phyloP scores from a whole-genome alignment of 2,113 vertebrate genomes.

The Clarias gariepinus region DNA sequence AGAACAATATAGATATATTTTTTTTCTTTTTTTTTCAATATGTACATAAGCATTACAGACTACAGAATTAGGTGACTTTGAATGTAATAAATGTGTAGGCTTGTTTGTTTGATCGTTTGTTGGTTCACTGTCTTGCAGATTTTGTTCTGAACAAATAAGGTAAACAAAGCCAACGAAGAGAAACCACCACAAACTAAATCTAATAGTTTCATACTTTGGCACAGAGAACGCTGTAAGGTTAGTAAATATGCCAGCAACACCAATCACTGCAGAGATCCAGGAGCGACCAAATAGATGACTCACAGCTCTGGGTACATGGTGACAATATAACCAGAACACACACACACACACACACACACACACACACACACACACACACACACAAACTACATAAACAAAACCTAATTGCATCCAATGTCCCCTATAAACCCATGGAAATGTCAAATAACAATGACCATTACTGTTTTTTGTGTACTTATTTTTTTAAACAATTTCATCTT shows the following conservation, averaged over 20 bases:
- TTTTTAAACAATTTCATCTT: background rate
- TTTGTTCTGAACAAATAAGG: background rate
- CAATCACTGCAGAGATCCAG: background rate
- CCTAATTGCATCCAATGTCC: background rate
- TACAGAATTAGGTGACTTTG: too few species aligned
- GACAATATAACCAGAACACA: background rate
- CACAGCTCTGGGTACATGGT: background rate
- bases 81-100: too few species aligned
- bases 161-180: background rate
- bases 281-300: background rate
- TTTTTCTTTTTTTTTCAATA: background rate
- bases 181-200: background rate
- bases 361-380: background rate
- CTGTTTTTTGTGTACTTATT: background rate
- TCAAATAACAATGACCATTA: background rate
- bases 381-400: background rate
- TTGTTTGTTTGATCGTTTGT: too few species aligned
- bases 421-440: background rate
- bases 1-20: too few species aligned
- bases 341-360: background rate
- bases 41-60: too few species aligned
- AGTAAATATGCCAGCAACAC: background rate
- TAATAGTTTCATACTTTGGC: background rate
- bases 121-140: too few species aligned
- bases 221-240: background rate